Evolutionary conservation across 2,113 vertebrate species (phyloP).

Genomic region (Syngnathus floridae): DNA sequence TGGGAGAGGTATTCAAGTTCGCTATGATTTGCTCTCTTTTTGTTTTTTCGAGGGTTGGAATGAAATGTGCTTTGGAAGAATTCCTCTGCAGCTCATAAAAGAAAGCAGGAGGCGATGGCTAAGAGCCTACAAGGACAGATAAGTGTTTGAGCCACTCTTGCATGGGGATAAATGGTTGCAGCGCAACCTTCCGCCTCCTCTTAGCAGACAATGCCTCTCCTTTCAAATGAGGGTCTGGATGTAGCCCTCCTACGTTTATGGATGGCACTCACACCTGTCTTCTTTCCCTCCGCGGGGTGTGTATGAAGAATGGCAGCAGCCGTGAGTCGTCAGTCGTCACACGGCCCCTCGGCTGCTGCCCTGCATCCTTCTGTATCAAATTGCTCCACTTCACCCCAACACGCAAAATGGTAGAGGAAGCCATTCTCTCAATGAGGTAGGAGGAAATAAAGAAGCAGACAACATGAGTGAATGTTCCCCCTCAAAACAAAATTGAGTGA

Average conservation of each 20-base stretch:
- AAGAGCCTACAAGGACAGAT: constrained; percentile 22
- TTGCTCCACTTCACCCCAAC: constrained; percentile 25
- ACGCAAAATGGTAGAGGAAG: constrained; percentile 17
- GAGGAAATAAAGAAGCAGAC: not conserved
- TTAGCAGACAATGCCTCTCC: constrained; percentile 31
- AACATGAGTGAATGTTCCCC: not conserved
- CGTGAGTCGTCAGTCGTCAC: constrained; percentile 34
- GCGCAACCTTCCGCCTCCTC: not conserved
- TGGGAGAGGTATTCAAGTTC: constrained; percentile 47
- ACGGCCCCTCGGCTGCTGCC: constrained; percentile 8
- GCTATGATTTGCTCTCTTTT: constrained; percentile 36
- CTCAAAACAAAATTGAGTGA: not conserved
- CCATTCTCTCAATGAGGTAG: not conserved
- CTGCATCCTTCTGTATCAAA: constrained; percentile 38
- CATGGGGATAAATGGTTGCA: constrained; percentile 13
- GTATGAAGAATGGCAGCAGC: constrained; percentile 24
- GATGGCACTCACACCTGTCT: constrained; percentile 32
- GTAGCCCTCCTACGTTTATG: constrained; percentile 27
- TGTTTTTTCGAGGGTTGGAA: constrained; percentile 32
- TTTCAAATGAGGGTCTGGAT: constrained; percentile 27
- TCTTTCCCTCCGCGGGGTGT: constrained; percentile 12
- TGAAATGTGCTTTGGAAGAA: constrained; percentile 33
- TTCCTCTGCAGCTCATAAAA: constrained; percentile 27
- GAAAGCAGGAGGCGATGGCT: constrained; percentile 8
- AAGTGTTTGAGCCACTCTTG: constrained; percentile 30